Evolutionary conservation across 2,113 vertebrate species (phyloP), one percentile per base, ranked within the genome.

Genomic region (Uria lomvia): DNA sequence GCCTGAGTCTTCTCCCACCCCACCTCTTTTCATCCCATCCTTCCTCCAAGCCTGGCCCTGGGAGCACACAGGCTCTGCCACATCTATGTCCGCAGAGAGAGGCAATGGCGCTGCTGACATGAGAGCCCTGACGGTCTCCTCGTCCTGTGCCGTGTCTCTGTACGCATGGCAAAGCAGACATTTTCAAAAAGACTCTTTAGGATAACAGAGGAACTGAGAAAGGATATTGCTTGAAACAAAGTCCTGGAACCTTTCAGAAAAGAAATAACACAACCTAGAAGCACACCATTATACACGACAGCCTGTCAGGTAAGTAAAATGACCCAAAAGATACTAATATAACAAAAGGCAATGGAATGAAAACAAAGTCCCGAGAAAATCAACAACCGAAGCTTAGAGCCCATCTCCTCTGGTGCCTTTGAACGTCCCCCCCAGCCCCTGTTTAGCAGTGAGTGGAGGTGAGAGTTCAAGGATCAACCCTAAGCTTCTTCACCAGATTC

Each of bases 61-160:
- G 21, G 47, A 77, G 20, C 2, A 3, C 65, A 58, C 24, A 63
- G 52, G 24, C 0, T 0, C 59, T 76, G 24, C 17, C 72, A 40
- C 24, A 23, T 59, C 75, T 56, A n/a, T 66, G 80, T 81, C 40
- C 1, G 1, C 34, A 36, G 30, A 52, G 29, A 49, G n/a, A 55
- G 21, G 47, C 18, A 36, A 23, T 17, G 81, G 32, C 0, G 0
- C 40, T 1, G 4, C 27, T 67, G 45, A 66, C 0, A 0, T 32
- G 45, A 60, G 36, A 27, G 24, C 53, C 36, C 15, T n/a, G 50
- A 21, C 1, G 4, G 13, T 65, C 32, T 55, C 62, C 15, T 88
- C 6, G 2, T 65, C 45, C 32, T 65, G 11, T 66, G 47, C 55
- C 19, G 16, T n/a, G 43, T 43, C 63, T 43, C 32, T 38, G n/a